Base-by-base conservation (phyloP, 2,888 invertebrate species). In the Eutolmus rufibarbis region DNA sequence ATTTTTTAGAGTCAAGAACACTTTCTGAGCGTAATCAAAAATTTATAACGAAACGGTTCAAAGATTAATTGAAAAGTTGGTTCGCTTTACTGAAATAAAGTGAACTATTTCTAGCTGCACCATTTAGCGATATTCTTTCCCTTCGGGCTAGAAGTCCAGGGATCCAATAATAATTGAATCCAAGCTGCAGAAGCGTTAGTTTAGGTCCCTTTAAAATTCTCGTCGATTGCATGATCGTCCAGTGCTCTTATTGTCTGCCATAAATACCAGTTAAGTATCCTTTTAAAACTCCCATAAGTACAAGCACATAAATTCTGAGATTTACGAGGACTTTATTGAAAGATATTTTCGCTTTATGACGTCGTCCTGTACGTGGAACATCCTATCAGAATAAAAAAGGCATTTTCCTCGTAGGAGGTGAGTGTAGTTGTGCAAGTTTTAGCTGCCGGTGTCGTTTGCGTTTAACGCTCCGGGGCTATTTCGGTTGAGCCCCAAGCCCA, bases 271-370 rank as follows among this genome's bases (percentile, higher is more conserved):
- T 81, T 81, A 81, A 81, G 81, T 81, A 56, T 81, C 81, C 81
- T 81, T 81, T 81, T 81, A 81, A 81, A 81, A 81, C 28, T 85
- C 74, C 84, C 84, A 85, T 85, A 85, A 85, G 84, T 74, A 74
- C 74, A 74, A 85, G 74, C 40, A 74, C 74, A 85, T 85, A 85
- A 85, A 85, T 85, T 85, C 74, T 28, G 84, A 74, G 84, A 85
- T 85, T 85, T 85, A 85, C 84, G 84, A 85, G 43, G 84, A 85
- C 74, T 85, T 85, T 85, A 85, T 85, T 85, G 84, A 85, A 85
- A 85, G 84, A 85, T 66, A 85, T 66, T 85, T 74, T 74, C 43
- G 43, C 84, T 85, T 85, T 43, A 85, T 85, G 74, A 66, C 81
- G 51, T 31, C 56, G 34, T 56, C 56, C 51, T 81, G 40, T 81